phyloP scores from a whole-genome alignment of 2,113 vertebrate genomes.

The Chloroceryle aenea region DNA sequence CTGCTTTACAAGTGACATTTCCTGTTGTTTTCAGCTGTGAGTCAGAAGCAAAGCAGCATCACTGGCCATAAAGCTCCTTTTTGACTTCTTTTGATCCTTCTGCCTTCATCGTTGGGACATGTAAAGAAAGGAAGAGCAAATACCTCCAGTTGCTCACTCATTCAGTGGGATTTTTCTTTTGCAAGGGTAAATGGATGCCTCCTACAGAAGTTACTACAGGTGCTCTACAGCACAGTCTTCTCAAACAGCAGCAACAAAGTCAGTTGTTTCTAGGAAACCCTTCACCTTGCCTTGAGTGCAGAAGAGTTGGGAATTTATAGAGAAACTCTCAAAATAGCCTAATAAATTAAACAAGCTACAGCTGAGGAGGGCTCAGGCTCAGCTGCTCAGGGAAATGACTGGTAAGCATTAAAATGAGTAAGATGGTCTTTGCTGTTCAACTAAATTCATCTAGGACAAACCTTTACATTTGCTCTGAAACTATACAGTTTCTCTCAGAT shows the following conservation, averaged over 20 bases:
- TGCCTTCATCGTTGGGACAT: not conserved
- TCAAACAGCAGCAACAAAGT: not conserved
- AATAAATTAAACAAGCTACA: conserved; percentile 17
- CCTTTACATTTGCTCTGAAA: not conserved
- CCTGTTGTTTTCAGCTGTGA: accelerated
- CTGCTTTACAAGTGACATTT: not conserved
- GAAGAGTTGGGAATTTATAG: not conserved
- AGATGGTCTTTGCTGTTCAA: not conserved
- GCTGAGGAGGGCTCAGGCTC: not conserved
- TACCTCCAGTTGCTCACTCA: not conserved
- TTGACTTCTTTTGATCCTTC: not conserved
- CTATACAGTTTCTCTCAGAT: not conserved
- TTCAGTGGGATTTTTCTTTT: not conserved
- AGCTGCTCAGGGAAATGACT: not conserved
- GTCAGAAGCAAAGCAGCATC: not conserved
- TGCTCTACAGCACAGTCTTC: not conserved
- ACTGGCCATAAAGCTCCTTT: not conserved
- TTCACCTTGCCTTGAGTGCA: not conserved
- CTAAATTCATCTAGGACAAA: not conserved
- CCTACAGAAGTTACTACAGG: not conserved
- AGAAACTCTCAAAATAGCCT: not conserved
- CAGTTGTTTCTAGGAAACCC: not conserved
- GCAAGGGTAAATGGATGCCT: not conserved
- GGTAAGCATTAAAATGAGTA: not conserved
- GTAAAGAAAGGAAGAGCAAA: not conserved